A percentile compares a stretch with the other conserved stretches of the same genome.
Conservation (phyloP, 1,140 invertebrate species). For the Drosophila pseudoobscura region DNA sequence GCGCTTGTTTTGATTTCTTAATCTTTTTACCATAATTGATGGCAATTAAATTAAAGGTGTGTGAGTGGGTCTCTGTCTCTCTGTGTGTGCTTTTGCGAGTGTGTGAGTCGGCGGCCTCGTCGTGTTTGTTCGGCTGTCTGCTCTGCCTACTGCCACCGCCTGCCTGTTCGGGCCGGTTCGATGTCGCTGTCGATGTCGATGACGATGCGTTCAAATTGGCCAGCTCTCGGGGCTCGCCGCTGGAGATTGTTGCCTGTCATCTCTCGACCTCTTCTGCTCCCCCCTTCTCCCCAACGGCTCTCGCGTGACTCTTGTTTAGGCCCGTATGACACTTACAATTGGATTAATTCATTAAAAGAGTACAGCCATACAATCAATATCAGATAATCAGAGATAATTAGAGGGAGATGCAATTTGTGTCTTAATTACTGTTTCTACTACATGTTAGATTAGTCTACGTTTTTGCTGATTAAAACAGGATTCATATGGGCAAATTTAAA, state of each 20-base stretch:
- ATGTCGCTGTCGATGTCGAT: constrained; percentile 29
- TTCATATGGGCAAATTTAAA: too few species aligned
- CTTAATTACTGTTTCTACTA: too few species aligned
- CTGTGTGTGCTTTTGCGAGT: not conserved
- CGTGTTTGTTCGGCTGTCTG: constrained; percentile 25
- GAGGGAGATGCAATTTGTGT: too few species aligned
- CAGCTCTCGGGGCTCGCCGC: constrained; percentile 28
- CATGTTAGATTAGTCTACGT: too few species aligned
- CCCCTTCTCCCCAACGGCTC: constrained; percentile 30
- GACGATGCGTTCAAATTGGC: constrained; percentile 49
- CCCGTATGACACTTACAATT: too few species aligned
- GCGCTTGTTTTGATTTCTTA: constrained; percentile 79
- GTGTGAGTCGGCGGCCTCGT: constrained; percentile 20
- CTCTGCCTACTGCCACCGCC: too few species aligned
- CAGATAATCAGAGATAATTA: too few species aligned
- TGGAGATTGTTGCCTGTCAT: constrained; percentile 42
- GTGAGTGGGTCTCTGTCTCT: constrained; percentile 48
- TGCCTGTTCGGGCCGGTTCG: constrained; percentile 7
- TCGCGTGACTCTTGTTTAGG: constrained; percentile 54
- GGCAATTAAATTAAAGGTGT: constrained; percentile 81
- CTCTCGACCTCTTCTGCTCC: constrained; percentile 22
- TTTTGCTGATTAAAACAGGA: too few species aligned
- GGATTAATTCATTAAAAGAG: constrained; percentile 21
- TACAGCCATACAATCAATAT: not conserved
- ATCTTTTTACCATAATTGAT: constrained; percentile 82